Evolutionary conservation across 2,888 invertebrate genomes (phyloP), one percentile per base, ranked within the genome.

Genomic region (Rotaria socialis): DNA sequence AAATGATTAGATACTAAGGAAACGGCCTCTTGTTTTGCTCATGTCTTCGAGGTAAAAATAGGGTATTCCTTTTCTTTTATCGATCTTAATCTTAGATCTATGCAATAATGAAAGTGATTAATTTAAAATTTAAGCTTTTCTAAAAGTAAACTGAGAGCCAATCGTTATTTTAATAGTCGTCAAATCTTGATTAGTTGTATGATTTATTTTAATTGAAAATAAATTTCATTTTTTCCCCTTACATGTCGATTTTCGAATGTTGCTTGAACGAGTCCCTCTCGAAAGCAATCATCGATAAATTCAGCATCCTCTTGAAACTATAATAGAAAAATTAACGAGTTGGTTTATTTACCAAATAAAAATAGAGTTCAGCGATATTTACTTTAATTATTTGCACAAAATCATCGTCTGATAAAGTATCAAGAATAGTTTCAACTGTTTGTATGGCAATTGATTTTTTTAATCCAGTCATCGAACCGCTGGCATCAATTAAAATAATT

Each of bases 401-500:
- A 47, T 80, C 80, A 80, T 80, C 80, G 47, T 80, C 80, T 0
- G 80, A 80, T n/a, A 80, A 47, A 11, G 80, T 80, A 80, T 80
- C 80, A 22, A 80, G 47, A 7, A 80, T 80, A 14, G 80, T 80
- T 80, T 80, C 80, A 24, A 80, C 80, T 47, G 80, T 80, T 80
- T 80, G 80, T 24, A 80, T 47, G 4, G 80, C 80, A 80, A 80
- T 80, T 0, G 80, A 80, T 47, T n/a, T 47, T 47, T 80, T 80
- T 14, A 80, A 47, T 11, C 80, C 80, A 80, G 80, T 80, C 98
- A 99, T 99, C 41, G 97, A 97, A 35, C 99, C 99, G 85, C 97
- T 96, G 87, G 94, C 94, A 90, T 99, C 99, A 88, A 99, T 93
- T 86, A 99, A 92, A 87, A 99, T 96, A 52, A 99, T 94, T 89